Evolutionary conservation across 2,113 vertebrate species (phyloP), one percentile per base, ranked within the genome.

Genomic region (Pomatorhinus ruficollis): DNA sequence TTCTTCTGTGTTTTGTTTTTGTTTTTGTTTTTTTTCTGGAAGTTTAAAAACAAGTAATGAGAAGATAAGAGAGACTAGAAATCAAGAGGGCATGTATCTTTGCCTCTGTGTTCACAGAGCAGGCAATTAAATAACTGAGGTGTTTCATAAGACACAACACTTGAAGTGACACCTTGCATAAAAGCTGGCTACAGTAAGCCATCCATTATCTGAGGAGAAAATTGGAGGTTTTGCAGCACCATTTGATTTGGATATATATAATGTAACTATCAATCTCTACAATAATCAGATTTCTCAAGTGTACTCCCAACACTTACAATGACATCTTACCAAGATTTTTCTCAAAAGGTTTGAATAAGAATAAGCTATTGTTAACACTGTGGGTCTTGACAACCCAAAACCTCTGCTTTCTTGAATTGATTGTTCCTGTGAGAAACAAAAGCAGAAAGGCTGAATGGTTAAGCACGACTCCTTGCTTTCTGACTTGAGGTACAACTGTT

Each of bases 211-310:
- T 91, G 42, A 74, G 78, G 30, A 94, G n/a, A 45, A 95, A 94
- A 86, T 24, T 95, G 27, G 78, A 90, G 63, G 80, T 28, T 93
- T 94, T 83, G 71, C 54, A 47, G 22, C 24, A 63, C 44, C 27
- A 72, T 76, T 93, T 87, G 17, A 65, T 57, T 75, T 74, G 63
- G 35, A 61, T 77, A 72, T 69, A 69, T 54, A n/a, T 24, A 72
- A 77, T 24, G 42, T 47, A 85, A 83, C 89, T 78, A 78, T 68
- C 42, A 83, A 13, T 83, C 61, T 85, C 21, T 85, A 61, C 27
- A 80, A 30, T 86, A 95, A 93, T 91, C 66, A 52, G 19, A 85
- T 63, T 90, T 93, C 39, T 95, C 50, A 66, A 91, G 70, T 83
- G 59, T 72, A 77, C 70, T 87, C 33, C 37, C 49, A 65, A 52